phyloP scores from a whole-genome alignment of 2,797 vertebrate species.

The Chromis chromis region DNA sequence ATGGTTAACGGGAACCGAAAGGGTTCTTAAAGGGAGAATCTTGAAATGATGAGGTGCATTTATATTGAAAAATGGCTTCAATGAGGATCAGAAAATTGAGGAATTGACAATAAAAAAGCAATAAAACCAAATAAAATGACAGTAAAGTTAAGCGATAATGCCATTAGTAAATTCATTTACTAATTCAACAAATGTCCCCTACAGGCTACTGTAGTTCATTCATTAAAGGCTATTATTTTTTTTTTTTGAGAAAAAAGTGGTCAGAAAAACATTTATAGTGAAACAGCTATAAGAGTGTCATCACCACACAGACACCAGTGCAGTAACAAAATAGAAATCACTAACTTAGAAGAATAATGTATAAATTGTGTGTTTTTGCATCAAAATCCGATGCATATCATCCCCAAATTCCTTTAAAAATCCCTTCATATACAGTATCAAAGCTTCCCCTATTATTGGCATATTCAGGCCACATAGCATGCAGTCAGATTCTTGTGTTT shows the following conservation, averaged over 20 bases:
- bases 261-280: neutral
- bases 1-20: neutral
- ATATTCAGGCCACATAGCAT: conserved; percentile 12
- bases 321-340: neutral
- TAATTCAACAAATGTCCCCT: neutral
- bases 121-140: neutral
- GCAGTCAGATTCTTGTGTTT: conserved; percentile 53
- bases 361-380: neutral
- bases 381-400: neutral
- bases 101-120: neutral
- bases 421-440: neutral
- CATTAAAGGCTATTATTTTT: neutral
- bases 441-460: neutral
- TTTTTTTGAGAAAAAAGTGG: neutral
- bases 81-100: neutral
- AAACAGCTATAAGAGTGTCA: neutral
- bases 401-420: neutral
- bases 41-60: neutral
- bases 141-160: neutral
- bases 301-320: neutral
- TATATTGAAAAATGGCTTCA: neutral
- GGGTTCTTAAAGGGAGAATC: neutral
- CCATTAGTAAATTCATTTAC: neutral
- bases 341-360: neutral
- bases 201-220: neutral